A percentile compares a stretch with the other conserved stretches of the same genome.
Evolutionary conservation across 1,140 invertebrate species (phyloP).

Genomic region (Brachionus plicatilis): DNA sequence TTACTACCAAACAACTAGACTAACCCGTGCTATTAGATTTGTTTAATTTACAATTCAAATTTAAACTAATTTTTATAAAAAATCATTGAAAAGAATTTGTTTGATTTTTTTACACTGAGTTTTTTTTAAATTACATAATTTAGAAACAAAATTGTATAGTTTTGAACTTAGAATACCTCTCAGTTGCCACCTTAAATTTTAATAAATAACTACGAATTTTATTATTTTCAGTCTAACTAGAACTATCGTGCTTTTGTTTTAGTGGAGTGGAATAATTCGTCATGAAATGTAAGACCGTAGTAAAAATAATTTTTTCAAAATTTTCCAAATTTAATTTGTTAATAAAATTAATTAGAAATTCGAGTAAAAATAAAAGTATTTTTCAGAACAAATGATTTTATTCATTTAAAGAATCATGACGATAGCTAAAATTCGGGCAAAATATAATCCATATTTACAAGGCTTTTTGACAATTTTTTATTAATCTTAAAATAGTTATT

Average conservation of each 20-base stretch:
- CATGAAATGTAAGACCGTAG: background rate
- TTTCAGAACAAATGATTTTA: too few species aligned
- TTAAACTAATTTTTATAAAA: background rate
- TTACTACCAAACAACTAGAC: background rate
- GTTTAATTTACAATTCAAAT: background rate
- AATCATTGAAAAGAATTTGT: background rate
- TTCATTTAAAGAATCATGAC: too few species aligned
- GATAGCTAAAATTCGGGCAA: background rate
- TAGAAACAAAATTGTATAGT: background rate
- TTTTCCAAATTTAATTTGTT: background rate
- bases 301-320: too few species aligned
- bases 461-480: background rate
- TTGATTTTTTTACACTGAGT: background rate
- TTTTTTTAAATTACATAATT: constrained; percentile 12
- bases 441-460: background rate
- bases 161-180: background rate
- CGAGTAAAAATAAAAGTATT: too few species aligned
- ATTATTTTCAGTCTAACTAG: background rate
- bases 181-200: background rate
- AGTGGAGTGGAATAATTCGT: background rate
- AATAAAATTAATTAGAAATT: background rate
- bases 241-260: background rate
- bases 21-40: background rate
- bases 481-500: background rate
- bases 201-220: background rate